These are phyloP conservation scores for Podarcis lilfordi DNA, from an alignment of 2,797 vertebrate species.

Conservation along the genomic window DNA sequence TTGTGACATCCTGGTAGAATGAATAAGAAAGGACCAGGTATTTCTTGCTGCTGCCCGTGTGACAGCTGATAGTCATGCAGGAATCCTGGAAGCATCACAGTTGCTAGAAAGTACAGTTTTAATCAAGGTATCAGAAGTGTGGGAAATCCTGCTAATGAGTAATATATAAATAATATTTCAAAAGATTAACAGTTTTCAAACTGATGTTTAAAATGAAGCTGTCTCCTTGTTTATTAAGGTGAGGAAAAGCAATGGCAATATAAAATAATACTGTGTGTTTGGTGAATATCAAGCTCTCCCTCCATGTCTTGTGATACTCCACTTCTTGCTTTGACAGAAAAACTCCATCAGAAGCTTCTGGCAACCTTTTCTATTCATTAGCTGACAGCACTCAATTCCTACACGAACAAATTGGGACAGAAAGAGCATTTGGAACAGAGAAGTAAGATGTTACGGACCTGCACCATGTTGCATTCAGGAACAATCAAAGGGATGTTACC, in stretches of 20 bases:
- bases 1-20: neutral
- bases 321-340: conserved; percentile 12
- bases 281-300: neutral
- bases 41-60: neutral
- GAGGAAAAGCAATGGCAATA: neutral
- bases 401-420: conserved; percentile 52
- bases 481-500: conserved; percentile 68
- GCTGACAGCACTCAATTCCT: conserved; percentile 48
- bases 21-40: neutral
- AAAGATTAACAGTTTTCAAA: neutral
- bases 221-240: neutral
- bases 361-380: conserved; percentile 19
- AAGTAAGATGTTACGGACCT: conserved; percentile 56
- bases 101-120: neutral
- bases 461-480: conserved; percentile 57
- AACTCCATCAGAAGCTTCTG: conserved; percentile 10
- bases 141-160: neutral
- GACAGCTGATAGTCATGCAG: neutral
- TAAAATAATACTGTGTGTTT: neutral
- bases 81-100: neutral
- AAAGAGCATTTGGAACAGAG: conserved; percentile 57
- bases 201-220: neutral
- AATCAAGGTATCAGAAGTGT: neutral
- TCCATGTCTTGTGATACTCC: neutral
- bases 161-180: neutral